Percentiles rank a stretch among this genome's conserved stretches.
These are phyloP conservation scores for Drosophila tropicalis DNA, from an alignment of 1,140 invertebrate genomes.

Conservation along the genomic window DNA sequence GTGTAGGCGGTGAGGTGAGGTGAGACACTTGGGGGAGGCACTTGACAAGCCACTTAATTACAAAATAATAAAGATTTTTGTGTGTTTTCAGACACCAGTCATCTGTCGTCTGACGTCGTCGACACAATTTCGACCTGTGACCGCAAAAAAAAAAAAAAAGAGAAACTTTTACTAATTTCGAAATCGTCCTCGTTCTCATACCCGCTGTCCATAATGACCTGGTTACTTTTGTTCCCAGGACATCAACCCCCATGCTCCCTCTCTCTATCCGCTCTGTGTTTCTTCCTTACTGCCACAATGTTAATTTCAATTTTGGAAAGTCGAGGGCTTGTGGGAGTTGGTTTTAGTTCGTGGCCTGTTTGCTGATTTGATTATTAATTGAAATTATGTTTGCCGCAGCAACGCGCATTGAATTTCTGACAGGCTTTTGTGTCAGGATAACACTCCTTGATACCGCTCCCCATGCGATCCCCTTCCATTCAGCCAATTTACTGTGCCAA, in stretches of 20 bases:
- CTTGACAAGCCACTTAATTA: conserved; percentile 75
- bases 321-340: conserved; percentile 51
- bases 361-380: conserved; percentile 77
- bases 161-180: conserved; percentile 65
- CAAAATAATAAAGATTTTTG: conserved; percentile 78
- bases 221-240: conserved; percentile 57
- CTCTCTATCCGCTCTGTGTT: neutral
- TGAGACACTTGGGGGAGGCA: neutral
- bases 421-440: conserved; percentile 64
- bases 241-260: neutral
- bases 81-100: conserved; percentile 47
- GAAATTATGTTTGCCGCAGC: conserved; percentile 67
- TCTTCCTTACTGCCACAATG: conserved; percentile 36
- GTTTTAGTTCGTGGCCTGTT: conserved; percentile 46
- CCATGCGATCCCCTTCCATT: neutral
- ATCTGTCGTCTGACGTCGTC: conserved; percentile 56
- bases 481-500: neutral
- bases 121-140: conserved; percentile 60
- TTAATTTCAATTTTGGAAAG: conserved; percentile 72
- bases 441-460: neutral
- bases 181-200: conserved; percentile 46
- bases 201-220: conserved; percentile 65
- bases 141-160: conserved; percentile 22
- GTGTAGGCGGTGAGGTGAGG: neutral
- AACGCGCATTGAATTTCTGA: conserved; percentile 74